phyloP scores from a whole-genome alignment of 2,113 vertebrate species.

The Asarcornis scutulata region DNA sequence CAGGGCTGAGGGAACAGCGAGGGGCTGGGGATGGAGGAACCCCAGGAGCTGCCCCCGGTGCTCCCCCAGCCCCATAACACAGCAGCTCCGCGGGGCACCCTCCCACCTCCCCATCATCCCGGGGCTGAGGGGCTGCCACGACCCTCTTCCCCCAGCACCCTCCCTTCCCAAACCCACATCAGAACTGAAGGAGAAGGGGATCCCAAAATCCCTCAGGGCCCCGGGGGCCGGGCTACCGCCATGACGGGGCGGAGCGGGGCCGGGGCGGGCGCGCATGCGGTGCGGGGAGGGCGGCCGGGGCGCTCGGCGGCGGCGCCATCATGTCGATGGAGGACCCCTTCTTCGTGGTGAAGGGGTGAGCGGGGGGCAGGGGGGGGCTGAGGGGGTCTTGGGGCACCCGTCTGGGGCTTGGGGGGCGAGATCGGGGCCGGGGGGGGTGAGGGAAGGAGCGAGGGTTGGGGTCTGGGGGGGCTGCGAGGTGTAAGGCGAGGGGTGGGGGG shows the following conservation, averaged over 20 bases:
- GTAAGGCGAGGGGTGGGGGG: background rate
- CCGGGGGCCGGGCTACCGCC: background rate
- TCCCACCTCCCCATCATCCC: too few relatives aligned
- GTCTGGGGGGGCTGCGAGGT: background rate
- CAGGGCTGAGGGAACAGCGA: background rate
- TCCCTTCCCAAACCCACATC: too few relatives aligned
- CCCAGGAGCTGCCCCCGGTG: too few relatives aligned
- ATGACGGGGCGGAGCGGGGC: fast-evolving
- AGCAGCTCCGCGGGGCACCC: too few relatives aligned
- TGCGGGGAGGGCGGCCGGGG: background rate
- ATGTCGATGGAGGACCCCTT: slow-evolving; percentile 99
- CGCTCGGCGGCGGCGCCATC: slow-evolving; percentile 36
- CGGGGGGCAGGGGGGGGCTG: too few relatives aligned
- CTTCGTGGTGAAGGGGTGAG: slow-evolving; percentile 97
- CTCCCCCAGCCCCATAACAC: too few relatives aligned
- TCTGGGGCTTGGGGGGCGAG: background rate
- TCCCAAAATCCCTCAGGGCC: too few relatives aligned
- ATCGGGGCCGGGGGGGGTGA: background rate
- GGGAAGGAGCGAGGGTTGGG: too few relatives aligned
- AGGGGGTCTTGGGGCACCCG: too few relatives aligned
- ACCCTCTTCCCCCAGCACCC: too few relatives aligned
- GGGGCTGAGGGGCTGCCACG: too few relatives aligned
- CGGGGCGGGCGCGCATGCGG: background rate
- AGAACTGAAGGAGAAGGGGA: too few relatives aligned
- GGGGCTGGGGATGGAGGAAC: background rate